Evolutionary conservation across 2,113 vertebrate genomes (phyloP).

Genomic region (Aphelocoma coerulescens): DNA sequence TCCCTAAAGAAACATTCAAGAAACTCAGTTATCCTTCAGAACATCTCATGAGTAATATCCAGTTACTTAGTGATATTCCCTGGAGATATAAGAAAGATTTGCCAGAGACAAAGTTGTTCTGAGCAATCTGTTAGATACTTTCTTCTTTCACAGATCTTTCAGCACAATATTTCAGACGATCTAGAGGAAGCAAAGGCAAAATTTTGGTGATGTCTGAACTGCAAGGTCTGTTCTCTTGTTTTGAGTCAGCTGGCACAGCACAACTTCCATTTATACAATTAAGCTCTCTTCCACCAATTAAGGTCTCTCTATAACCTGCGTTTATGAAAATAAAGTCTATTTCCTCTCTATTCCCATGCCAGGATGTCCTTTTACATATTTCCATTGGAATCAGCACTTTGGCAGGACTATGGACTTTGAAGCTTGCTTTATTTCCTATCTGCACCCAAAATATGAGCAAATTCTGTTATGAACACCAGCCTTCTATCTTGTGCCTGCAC

Average conservation of each 20-base stretch:
- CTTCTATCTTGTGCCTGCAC: neutral
- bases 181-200: neutral
- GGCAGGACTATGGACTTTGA: neutral
- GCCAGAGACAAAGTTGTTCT: neutral
- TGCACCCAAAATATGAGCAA: neutral
- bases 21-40: neutral
- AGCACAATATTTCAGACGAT: neutral
- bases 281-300: neutral
- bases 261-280: neutral
- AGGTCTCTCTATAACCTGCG: neutral
- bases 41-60: neutral
- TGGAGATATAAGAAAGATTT: neutral
- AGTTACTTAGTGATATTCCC: neutral
- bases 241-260: neutral
- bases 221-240: neutral
- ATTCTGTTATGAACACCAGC: neutral
- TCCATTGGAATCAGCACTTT: neutral
- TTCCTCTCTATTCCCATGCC: neutral
- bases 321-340: neutral
- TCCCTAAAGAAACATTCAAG: neutral
- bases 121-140: neutral
- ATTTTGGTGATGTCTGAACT: neutral
- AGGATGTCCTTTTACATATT: neutral
- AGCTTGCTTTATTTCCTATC: neutral
- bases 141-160: neutral